These are phyloP conservation scores for Galeopsomyia nigrocyanea DNA, from an alignment of 2,888 invertebrate genomes.

Conservation along the genomic window DNA sequence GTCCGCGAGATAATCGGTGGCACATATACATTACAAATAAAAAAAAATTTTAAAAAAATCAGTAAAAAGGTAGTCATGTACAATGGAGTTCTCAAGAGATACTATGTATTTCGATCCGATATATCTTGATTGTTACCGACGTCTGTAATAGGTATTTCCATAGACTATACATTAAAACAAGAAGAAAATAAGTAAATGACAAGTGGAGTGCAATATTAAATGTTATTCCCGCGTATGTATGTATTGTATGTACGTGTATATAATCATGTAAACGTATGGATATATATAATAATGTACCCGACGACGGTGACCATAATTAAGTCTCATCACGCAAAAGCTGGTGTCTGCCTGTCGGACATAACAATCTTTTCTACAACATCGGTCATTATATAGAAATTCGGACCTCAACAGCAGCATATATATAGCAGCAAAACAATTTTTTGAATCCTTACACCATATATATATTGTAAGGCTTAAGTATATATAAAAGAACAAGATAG, in stretches of 20 bases:
- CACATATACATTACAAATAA: conserved; percentile 11
- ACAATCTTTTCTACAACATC: too few species aligned
- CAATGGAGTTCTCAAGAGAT: conserved; percentile 7
- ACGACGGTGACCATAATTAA: too few species aligned
- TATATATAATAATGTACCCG: conserved; percentile 3
- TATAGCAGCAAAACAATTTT: neutral
- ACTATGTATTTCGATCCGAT: conserved; percentile 21
- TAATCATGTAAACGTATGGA: conserved; percentile 4
- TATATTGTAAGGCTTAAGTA: conserved; percentile 33
- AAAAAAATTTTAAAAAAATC: neutral
- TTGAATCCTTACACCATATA: conserved; percentile 32
- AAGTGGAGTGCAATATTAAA: conserved; percentile 45
- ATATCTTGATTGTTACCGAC: neutral
- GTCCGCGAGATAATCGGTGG: conserved; percentile 24
- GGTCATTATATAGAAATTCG: too few species aligned
- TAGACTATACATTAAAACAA: neutral
- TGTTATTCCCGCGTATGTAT: conserved; percentile 31
- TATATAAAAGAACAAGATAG: conserved; percentile 4
- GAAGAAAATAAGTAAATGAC: neutral
- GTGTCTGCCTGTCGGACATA: too few species aligned
- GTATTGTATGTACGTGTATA: conserved; percentile 27
- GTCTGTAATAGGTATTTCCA: conserved; percentile 20
- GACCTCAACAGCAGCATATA: too few species aligned
- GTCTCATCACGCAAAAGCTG: too few species aligned
- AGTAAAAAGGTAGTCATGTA: conserved; percentile 1